Conservation (phyloP, 2,797 vertebrate genomes). For the Pangasius krempfi region DNA sequence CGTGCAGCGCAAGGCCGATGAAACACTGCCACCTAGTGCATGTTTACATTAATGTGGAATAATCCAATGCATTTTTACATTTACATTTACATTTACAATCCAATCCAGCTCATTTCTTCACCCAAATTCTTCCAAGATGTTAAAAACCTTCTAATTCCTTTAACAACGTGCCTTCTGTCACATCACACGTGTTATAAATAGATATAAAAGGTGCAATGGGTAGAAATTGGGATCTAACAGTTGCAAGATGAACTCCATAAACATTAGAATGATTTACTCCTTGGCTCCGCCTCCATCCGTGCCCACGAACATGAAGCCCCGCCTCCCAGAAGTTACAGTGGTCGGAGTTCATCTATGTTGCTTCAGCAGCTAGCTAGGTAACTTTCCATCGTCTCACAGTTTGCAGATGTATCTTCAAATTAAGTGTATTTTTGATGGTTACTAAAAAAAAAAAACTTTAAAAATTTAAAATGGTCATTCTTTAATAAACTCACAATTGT, state of each 20-base stretch:
- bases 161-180: background rate
- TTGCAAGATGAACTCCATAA: background rate
- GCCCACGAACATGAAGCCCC: background rate
- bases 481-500: no score
- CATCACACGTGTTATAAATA: background rate
- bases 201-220: background rate
- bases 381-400: background rate
- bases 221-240: background rate
- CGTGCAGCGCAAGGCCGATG: background rate
- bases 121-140: background rate
- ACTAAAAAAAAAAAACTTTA: no score
- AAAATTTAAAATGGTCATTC: no score
- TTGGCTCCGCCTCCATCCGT: background rate
- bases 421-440: no score
- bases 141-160: background rate
- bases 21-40: slow-evolving; percentile 64
- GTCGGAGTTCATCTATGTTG: background rate
- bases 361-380: no score
- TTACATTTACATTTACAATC: no score
- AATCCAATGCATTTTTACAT: background rate
- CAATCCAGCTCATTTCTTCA: background rate
- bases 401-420: background rate
- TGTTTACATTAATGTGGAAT: slow-evolving; percentile 25
- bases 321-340: background rate
- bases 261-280: background rate